Base-by-base conservation (phyloP, 37 sponge, comb jelly and placozoan species). In the Oscarella lobularis region DNA sequence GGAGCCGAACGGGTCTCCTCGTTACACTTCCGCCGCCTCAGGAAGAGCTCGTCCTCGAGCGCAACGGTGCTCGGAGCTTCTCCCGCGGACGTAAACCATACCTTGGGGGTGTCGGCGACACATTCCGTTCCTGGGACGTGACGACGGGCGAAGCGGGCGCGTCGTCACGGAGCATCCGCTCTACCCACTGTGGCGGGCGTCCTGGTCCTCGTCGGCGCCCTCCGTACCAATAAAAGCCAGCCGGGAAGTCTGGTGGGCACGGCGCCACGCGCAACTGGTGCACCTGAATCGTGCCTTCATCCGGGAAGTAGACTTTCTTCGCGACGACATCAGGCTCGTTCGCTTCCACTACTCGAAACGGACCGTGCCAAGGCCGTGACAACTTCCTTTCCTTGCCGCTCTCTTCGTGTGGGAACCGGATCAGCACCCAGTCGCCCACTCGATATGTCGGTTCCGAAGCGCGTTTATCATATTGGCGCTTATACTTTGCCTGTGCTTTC, bases 171-270 rank as follows among this genome's bases (percentile, higher is more conserved):
- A n/a, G n/a, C n/a, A n/a, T n/a, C n/a, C n/a, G n/a, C n/a, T n/a
- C n/a, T n/a, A 75, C 14, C 54, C 76, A 75, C 39, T 40, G 2
- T 2, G 40, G 76, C 20, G 32, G n/a, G 3, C 65, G 35, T 3
- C 65, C 76, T 2, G 2, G 38, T 2, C 38, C 35, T 6, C 20
- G 27, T 29, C 76, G 40, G 2, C 48, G 2, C 3, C 36, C 31
- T 20, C 54, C 76, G 36, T 84, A 84, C 85, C 85, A 84, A 66
- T 75, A 84, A 66, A 67, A 85, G 2, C 85, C 81, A 31, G 78
- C 78, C 1, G 81, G 81, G 40, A 81, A 77, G 1, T 66, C 76
- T 1, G 2, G 36, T 1, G 81, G 85, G 38, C 85, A 84, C 14
- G 54, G 72, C 35, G 67, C 37, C 3, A 81, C 77, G 29, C 85